These are phyloP conservation scores for Addax nasomaculatus DNA, from an alignment of 2,113 vertebrate species.

Conservation along the genomic window DNA sequence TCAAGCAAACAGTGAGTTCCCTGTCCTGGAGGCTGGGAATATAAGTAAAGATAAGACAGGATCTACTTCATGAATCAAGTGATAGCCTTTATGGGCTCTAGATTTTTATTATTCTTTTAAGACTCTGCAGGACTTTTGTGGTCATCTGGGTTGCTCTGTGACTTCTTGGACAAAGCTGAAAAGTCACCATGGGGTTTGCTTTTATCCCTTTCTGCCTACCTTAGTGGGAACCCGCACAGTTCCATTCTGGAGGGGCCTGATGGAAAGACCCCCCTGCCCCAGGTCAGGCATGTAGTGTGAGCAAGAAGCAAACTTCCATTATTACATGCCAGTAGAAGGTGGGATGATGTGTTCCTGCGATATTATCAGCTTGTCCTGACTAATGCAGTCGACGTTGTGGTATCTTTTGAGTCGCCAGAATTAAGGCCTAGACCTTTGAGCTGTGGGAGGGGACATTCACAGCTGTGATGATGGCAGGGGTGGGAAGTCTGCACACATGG, in stretches of 20 bases:
- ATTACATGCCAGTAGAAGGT: neutral
- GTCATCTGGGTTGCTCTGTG: neutral
- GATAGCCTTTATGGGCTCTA: neutral
- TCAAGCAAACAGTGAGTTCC: neutral
- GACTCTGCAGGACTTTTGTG: neutral
- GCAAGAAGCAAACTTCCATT: neutral
- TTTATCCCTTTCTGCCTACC: neutral
- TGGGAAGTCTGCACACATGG: neutral
- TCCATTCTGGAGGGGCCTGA: neutral
- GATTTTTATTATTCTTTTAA: neutral
- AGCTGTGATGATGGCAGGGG: neutral
- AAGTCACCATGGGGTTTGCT: neutral
- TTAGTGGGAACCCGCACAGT: neutral
- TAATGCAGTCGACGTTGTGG: rapidly evolving
- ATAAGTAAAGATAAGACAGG: neutral
- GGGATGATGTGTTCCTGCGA: neutral
- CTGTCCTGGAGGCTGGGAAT: neutral
- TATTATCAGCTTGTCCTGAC: neutral
- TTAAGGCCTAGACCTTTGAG: neutral
- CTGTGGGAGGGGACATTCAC: rapidly evolving
- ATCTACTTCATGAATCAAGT: neutral
- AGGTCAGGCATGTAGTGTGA: rapidly evolving
- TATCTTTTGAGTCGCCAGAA: neutral
- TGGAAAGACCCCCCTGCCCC: neutral
- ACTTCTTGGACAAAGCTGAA: neutral